Conservation (phyloP, 92 coral and sea anemone species). For the Phenganax marumi region DNA sequence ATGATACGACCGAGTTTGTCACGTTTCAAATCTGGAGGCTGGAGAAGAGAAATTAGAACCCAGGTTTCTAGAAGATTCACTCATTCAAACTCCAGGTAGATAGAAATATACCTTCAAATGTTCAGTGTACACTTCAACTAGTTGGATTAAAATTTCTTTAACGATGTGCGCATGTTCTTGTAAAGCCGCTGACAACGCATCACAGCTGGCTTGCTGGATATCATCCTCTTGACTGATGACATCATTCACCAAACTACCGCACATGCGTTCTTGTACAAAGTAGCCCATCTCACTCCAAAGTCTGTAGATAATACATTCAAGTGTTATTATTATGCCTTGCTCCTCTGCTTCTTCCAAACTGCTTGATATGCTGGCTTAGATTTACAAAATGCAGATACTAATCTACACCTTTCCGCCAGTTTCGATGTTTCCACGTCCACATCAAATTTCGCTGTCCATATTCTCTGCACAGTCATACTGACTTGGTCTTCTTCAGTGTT, state of each 20-base stretch:
- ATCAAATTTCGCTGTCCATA: conserved; percentile 88
- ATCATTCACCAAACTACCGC: conserved; percentile 74
- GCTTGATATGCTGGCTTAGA: too few species aligned
- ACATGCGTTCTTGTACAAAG: conserved; percentile 66
- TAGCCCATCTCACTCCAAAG: conserved; percentile 72
- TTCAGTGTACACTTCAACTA: conserved; percentile 70
- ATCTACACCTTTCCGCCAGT: conserved; percentile 71
- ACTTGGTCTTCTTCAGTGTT: conserved; percentile 64
- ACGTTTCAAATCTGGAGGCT: conserved; percentile 83
- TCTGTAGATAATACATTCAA: conserved; percentile 41
- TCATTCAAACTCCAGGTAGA: not conserved
- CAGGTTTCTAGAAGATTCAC: not conserved
- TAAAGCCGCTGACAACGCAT: conserved; percentile 76
- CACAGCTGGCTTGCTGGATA: conserved; percentile 70
- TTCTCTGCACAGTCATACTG: conserved; percentile 45
- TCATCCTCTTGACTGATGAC: conserved; percentile 82
- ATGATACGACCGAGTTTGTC: conserved; percentile 83
- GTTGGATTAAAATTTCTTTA: conserved; percentile 63
- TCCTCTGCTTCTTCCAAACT: not conserved
- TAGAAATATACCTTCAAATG: conserved; percentile 70
- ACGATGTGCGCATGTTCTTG: conserved; percentile 64
- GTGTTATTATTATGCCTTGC: too few species aligned
- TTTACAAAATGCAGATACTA: too few species aligned
- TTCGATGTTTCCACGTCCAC: conserved; percentile 80
- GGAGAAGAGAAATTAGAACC: not conserved